These are phyloP conservation scores for Bubo blakistoni DNA, from an alignment of 2,113 vertebrate species.

Conservation along the genomic window DNA sequence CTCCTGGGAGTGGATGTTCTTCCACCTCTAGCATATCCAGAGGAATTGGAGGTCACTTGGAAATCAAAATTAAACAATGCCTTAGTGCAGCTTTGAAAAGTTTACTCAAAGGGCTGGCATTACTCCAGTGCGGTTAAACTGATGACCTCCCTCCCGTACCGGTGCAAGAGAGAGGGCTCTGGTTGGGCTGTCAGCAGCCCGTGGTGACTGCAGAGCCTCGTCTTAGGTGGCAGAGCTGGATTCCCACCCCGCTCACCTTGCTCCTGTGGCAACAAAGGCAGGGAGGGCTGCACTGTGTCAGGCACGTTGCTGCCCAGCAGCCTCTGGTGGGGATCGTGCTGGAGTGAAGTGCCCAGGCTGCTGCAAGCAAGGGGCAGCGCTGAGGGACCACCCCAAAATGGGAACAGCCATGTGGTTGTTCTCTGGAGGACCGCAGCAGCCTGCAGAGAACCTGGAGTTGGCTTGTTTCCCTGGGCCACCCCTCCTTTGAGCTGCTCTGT, in stretches of 20 bases:
- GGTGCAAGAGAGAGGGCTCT: background rate
- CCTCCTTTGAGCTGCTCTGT: background rate
- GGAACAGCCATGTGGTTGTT: background rate
- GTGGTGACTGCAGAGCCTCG: background rate
- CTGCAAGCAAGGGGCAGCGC: background rate
- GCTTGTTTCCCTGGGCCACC: background rate
- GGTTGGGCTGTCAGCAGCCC: background rate
- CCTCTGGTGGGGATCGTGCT: background rate
- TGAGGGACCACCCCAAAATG: background rate
- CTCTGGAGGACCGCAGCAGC: background rate
- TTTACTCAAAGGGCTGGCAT: background rate
- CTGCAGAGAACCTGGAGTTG: background rate
- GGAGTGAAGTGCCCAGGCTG: background rate
- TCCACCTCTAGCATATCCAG: background rate
- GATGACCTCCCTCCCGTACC: background rate
- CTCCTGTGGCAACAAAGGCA: background rate
- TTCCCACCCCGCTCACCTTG: background rate
- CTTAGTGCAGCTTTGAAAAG: background rate
- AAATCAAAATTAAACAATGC: constrained; percentile 26
- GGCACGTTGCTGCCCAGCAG: background rate
- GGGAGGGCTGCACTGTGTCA: accelerated
- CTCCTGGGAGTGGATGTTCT: background rate
- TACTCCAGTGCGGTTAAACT: background rate
- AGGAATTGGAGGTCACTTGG: constrained; percentile 6
- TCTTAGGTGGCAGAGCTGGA: background rate